Base-by-base conservation (phyloP, 2,113 vertebrate genomes). In the Notothenia coriiceps region DNA sequence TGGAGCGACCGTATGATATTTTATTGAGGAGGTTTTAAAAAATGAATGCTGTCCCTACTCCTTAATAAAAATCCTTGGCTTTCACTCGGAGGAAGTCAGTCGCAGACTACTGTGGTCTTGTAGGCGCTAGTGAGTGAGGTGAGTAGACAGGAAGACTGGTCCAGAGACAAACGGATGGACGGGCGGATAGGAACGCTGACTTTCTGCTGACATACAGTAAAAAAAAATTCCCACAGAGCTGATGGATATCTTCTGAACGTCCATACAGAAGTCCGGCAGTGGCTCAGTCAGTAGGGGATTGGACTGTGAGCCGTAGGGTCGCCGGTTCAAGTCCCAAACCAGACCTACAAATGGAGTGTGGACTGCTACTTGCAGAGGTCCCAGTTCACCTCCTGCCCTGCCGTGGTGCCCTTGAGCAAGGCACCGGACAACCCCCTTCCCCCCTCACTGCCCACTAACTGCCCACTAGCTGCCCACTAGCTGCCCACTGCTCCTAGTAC, bases 11-110 rank as follows among this genome's bases (percentile, higher is more conserved):
- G 92, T 95, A 93, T 96, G 93, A 96, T 96, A 96, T 96, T 96
- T 95, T 96, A 96, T 96, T 95, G 95, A 96, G 94, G 86, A 95
- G 95, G 91, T 94, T 95, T 96, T 95, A 95, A 96, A 96, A 94
- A 95, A 96, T 96, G 95, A 92, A 95, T 95, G 95, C 93, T 94
- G 94, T 96, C 95, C 94, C 93, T 91, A 90, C 93, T 95, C 88
- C 94, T 95, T 95, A 95, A 95, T 95, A 95, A 95, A 95, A 94
- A 93, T 89, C 86, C 90, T 66, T 70, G 88, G 86, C 88, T 93
- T 91, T 92, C 84, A 91, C 92, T 94, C 66, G 50, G 74, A 90
- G 90, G 77, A 40, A 88, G 93, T 90, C 86, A 79, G 77, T 91
- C 86, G 80, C 86, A 87, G 80, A 77, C 80, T 60, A 65, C 88